Evolutionary conservation across 2,797 vertebrate species (phyloP), one percentile per base, ranked within the genome.

Genomic region (Mus spretus): DNA sequence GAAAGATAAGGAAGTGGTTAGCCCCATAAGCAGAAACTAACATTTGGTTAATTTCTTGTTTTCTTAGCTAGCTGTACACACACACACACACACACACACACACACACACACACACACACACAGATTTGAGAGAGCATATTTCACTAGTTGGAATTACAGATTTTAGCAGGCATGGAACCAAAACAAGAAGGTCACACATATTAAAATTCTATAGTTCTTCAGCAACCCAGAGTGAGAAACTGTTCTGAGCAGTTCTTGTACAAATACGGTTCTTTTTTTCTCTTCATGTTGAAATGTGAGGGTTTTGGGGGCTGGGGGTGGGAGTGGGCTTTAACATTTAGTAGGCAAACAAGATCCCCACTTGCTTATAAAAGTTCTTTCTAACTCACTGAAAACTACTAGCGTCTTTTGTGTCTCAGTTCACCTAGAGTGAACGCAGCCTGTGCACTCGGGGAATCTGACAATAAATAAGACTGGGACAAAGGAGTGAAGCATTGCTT

Each of bases 281-380:
- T 22, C 55, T 89, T 93, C 15, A 53, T 59, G 13, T 94, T 65
- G 75, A 93, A 96, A 97, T 77, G 72, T 75, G 55, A 94, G 20
- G 95, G 91, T 90, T 85, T 55, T 8, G 22, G 34, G 11, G 78
- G 4, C 13, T 6, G 20, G 6, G 53, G 34, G 31, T n/a, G 24
- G 26, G 15, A 61, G 57, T 83, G 15, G 53, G 6, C 37, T 50
- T 94, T 96, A 91, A 93, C 63, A 59, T 90, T 95, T 95, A 91
- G 74, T 93, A 93, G 84, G 67, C 90, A 90, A 89, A 85, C 75
- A 89, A n/a, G 92, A 67, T 90, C 79, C 57, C 20, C 65, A 57
- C 92, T 96, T 89, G 26, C 77, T 91, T 95, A 34, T 95, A 63
- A 93, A 90, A n/a, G 13, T 95, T 86, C 93, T 93, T 86, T 95